Evolutionary conservation across 2,888 invertebrate species (phyloP).

Genomic region (Odiellus spinosus): DNA sequence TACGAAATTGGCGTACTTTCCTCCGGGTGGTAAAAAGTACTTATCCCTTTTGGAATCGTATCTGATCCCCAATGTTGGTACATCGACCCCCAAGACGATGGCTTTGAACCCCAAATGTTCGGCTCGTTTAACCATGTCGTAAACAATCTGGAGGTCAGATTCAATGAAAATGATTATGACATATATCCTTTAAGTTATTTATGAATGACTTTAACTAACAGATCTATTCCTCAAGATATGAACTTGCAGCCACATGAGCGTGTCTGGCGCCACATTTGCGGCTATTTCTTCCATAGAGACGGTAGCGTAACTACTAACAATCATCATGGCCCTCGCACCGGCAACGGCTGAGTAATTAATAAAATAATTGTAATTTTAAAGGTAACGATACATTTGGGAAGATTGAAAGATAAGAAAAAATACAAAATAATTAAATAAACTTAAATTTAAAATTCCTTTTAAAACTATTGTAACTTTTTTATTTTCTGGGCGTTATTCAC

Average conservation of each 20-base stretch:
- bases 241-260: constrained; percentile 75
- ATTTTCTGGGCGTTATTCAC: too few relatives aligned
- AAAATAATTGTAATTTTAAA: constrained; percentile 17
- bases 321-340: constrained; percentile 54
- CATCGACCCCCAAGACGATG: constrained; percentile 71
- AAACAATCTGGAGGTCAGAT: constrained; percentile 45
- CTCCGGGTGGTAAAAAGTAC: constrained; percentile 51
- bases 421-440: constrained; percentile 36
- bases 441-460: too few relatives aligned
- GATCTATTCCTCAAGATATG: constrained; percentile 44
- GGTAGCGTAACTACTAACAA: constrained; percentile 68
- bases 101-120: constrained; percentile 70
- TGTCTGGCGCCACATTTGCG: constrained; percentile 48
- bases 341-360: constrained; percentile 48
- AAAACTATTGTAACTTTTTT: too few relatives aligned
- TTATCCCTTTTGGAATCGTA: constrained; percentile 46
- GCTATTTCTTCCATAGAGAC: constrained; percentile 76
- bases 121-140: constrained; percentile 53
- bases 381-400: background rate
- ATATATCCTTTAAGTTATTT: too few relatives aligned
- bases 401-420: too few relatives aligned
- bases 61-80: constrained; percentile 38
- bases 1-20: too few relatives aligned
- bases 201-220: too few relatives aligned
- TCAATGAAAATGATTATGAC: too few relatives aligned